phyloP scores from a whole-genome alignment of 2,888 invertebrate genomes.

The Brachypalpus laphriformis region DNA sequence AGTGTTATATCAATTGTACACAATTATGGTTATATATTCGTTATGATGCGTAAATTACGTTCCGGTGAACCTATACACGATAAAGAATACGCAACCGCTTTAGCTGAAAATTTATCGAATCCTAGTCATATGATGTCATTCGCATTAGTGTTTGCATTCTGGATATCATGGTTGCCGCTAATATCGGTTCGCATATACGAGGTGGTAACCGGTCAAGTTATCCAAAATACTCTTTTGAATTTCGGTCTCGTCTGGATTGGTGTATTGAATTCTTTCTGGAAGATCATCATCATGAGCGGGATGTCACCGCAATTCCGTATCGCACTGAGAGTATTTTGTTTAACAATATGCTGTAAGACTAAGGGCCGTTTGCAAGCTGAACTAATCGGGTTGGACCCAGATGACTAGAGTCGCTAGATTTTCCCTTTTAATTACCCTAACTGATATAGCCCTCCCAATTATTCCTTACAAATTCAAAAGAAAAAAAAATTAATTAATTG shows the following conservation, averaged over 20 bases:
- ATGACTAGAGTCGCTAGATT: conserved; percentile 87
- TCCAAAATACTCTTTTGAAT: conserved; percentile 92
- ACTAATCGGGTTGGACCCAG: conserved; percentile 93
- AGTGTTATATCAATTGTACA: conserved; percentile 97
- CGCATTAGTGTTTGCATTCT: conserved; percentile 94
- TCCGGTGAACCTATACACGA: conserved; percentile 95
- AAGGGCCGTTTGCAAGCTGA: conserved; percentile 93
- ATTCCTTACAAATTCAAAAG: conserved; percentile 23
- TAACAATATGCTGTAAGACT: conserved; percentile 94
- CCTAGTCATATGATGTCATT: conserved; percentile 98
- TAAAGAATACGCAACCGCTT: conserved; percentile 95
- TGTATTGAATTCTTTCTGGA: conserved; percentile 97
- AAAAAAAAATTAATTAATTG: conserved; percentile 37
- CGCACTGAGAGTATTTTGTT: conserved; percentile 93
- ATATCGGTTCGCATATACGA: conserved; percentile 92
- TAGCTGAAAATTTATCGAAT: conserved; percentile 95
- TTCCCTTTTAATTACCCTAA: conserved; percentile 77
- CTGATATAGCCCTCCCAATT: conserved; percentile 61
- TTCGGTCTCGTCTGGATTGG: conserved; percentile 98
- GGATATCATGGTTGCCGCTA: conserved; percentile 97
- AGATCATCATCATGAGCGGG: conserved; percentile 93
- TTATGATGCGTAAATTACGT: conserved; percentile 92
- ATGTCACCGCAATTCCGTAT: conserved; percentile 96
- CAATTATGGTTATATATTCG: conserved; percentile 97
- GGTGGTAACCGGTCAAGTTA: conserved; percentile 86